Evolutionary conservation across 1,140 invertebrate genomes (phyloP), one percentile per base, ranked within the genome.

Genomic region (Cydia amplana): DNA sequence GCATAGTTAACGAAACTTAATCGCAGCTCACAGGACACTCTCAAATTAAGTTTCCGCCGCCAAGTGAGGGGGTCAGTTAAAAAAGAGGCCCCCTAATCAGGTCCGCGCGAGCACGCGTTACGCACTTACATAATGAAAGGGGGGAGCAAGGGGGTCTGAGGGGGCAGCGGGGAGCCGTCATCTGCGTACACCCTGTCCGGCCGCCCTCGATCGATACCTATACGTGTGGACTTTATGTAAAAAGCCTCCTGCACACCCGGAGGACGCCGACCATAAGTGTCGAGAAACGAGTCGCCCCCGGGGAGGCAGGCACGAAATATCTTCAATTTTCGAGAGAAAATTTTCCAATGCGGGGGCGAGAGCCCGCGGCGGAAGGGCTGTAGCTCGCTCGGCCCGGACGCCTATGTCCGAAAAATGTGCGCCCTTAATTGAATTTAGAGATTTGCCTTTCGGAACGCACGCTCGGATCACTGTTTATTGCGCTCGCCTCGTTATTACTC

Each of bases 201-300:
- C 88, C 85, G 85, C 87, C 88, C 87, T 80, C 88, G 90, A 91
- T 92, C 90, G 90, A 92, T 92, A 92, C 89, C 86, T 90, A 89
- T 92, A 92, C 90, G 90, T 91, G 89, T 90, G 90, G 90, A 92
- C 90, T 92, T 92, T 92, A 92, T 92, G 89, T 92, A 92, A 92
- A 92, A 92, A 91, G 88, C 87, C 87, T 90, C 88, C 88, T 90
- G 88, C 88, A 90, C 88, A 87, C 89, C 87, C 87, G 83, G 82
- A 90, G 86, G 87, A 88, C 87, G 90, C 80, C 87, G 86, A 90
- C 90, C 90, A 92, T 92, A 92, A 92, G 90, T 92, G 90, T 92
- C 88, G 89, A 89, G 89, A 86, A 91, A 89, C 88, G 89, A 88
- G 87, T 90, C 85, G 90, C 87, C 90, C 90, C 87, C 83, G 78